These are phyloP conservation scores for Anniella stebbinsi DNA, from an alignment of 2,797 vertebrate genomes.

Conservation along the genomic window DNA sequence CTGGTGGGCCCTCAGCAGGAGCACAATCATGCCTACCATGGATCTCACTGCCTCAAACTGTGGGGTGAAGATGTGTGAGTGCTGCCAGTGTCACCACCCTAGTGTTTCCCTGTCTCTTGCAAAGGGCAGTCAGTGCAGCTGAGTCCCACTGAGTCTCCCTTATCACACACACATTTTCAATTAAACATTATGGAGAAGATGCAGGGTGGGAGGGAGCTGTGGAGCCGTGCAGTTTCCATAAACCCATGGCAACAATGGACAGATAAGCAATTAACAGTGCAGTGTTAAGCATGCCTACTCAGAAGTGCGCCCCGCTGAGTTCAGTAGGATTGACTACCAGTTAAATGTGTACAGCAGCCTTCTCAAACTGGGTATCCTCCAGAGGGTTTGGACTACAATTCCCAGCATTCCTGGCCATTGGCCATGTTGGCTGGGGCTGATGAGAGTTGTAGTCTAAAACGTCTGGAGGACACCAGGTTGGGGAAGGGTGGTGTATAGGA, in stretches of 20 bases:
- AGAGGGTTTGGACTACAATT: too few relatives aligned
- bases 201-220: not conserved
- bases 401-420: too few relatives aligned
- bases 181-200: not conserved
- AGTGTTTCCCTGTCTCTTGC: not conserved
- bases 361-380: too few relatives aligned
- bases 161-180: not conserved
- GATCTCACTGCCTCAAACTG: not conserved
- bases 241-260: not conserved
- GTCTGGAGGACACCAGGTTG: too few relatives aligned
- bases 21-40: too few relatives aligned
- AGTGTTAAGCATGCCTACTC: not conserved
- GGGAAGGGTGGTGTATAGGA: not conserved
- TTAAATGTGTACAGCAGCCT: not conserved
- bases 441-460: too few relatives aligned
- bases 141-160: not conserved
- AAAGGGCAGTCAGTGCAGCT: not conserved
- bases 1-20: too few relatives aligned
- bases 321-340: not conserved
- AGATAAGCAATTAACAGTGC: not conserved
- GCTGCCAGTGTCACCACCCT: not conserved
- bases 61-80: not conserved
- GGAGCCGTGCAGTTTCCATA: not conserved
- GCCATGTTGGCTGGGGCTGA: too few relatives aligned
- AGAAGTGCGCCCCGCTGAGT: not conserved